Evolutionary conservation across 1,140 invertebrate genomes (phyloP), one percentile per base, ranked within the genome.

Genomic region (Zophobas atratus): DNA sequence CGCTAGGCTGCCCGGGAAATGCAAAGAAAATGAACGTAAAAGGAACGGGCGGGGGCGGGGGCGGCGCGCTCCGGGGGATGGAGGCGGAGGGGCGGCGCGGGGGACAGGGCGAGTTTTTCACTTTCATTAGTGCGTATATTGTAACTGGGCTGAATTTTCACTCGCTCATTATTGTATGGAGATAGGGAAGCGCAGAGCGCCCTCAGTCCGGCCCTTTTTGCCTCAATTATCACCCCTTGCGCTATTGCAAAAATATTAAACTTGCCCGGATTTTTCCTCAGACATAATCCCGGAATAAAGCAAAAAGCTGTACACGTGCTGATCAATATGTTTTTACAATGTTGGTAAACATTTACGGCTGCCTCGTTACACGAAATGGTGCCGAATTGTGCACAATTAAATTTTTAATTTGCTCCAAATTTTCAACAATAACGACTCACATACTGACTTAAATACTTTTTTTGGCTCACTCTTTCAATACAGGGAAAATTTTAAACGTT

Each of bases 1-100:
- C 80, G 76, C 79, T 82, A 82, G 79, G 82, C 81, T 81, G 82
- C 84, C 84, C 82, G 83, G 83, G 83, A 84, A 84, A 84, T 81
- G 84, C 82, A 83, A 83, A 82, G 82, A 84, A 85, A 82, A 82
- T 82, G 80, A 82, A 82, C 71, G 79, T 56, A 71, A 71, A 72
- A 72, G 70, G 56, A 67, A 39, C 55, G 8, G 33, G 55, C 48
- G 53, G 5, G 51, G 57, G 70, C 36, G 77, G 67, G 76, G 63
- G 48, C 2, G 41, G 49, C 5, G 34, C 33, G 57, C n/a, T 3
- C 57, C n/a, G 34, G 3, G 57, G 34, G 57, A 56, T 56, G 53
- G 53, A 35, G 43, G 4, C 2, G 49, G 51, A 43, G 53, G 39
- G 60, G 55, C 20, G 53, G 48, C 32, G 67, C 6, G 81, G 60